Base-by-base conservation (phyloP, 2,113 vertebrate species). In the Bucco capensis region DNA sequence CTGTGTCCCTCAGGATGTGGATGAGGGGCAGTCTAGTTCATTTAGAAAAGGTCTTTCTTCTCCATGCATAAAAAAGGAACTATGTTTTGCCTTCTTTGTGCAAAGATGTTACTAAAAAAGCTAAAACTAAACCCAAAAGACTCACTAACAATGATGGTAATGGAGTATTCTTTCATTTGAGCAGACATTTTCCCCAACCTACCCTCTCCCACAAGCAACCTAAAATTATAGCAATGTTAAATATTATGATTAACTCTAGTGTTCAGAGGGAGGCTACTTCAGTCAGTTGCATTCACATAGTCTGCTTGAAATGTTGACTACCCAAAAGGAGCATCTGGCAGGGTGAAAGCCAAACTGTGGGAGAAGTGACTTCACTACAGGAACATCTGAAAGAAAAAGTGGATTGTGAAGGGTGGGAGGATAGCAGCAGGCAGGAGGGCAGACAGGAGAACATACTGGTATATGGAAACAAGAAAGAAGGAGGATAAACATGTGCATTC, bases 271-370 rank as follows among this genome's bases (percentile, higher is more conserved):
- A 85, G 27, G n/a, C 33, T 42, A 13, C 71, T 87, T 57, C 62
- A 76, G 62, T 47, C 60, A 62, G 58, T 5, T 84, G 62, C 56
- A 61, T 49, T 82, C 50, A 12, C 30, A 19, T 2, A 69, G 46
- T 14, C 61, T 84, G 38, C 71, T n/a, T 82, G 61, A 56, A 91
- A 28, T 25, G 14, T 2, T 60, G 42, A 51, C 35, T 54, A 31
- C 42, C 12, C 51, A 71, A 88, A 92, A 82, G 89, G 67, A 91
- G 84, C 75, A 94, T 44, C 72, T 92, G 88, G 30, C n/a, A 62
- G 64, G 69, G 69, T 64, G 72, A 74, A 88, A 89, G 42, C 57
- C 57, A 56, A 60, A 35, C 58, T n/a, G 60, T 47, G 51, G 71
- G 38, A 66, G 40, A 53, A 80, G 47, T 47, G 50, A 73, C 82